A percentile compares a stretch with the other conserved stretches of the same genome.
phyloP scores from a whole-genome alignment of 2,888 invertebrate species.

The Chymomyza amoena region DNA sequence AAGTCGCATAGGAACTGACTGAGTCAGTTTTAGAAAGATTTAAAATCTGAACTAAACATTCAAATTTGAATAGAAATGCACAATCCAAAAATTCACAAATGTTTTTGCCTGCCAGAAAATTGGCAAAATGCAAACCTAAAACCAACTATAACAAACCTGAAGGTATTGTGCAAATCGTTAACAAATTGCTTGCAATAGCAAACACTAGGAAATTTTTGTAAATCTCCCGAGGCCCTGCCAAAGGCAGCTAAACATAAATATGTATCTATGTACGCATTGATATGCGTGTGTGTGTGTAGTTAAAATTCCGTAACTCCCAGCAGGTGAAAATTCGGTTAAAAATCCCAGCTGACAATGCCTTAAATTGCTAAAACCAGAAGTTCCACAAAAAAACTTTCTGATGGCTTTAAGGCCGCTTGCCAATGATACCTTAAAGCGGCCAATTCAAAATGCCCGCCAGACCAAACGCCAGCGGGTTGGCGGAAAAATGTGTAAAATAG shows the following conservation, averaged over 20 bases:
- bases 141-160: background rate
- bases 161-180: constrained; percentile 51
- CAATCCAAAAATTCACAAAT: background rate
- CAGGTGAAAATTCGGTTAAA: constrained; percentile 71
- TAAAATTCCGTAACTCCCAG: constrained; percentile 16
- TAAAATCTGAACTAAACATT: background rate
- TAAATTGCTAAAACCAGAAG: constrained; percentile 19
- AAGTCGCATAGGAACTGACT: too few relatives aligned
- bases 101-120: background rate
- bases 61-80: background rate
- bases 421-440: background rate
- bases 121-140: background rate
- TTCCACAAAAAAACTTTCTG: background rate
- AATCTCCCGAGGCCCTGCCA: constrained; percentile 19
- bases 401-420: constrained; percentile 23
- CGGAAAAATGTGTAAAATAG: constrained; percentile 18
- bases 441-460: constrained; percentile 14
- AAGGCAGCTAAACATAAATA: background rate
- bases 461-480: background rate
- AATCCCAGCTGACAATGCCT: constrained; percentile 45
- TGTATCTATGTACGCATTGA: background rate
- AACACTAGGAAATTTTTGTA: constrained; percentile 40
- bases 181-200: constrained; percentile 65
- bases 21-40: too few relatives aligned
- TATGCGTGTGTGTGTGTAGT: background rate